Conservation (phyloP, 2,113 vertebrate genomes). For the Egretta garzetta region DNA sequence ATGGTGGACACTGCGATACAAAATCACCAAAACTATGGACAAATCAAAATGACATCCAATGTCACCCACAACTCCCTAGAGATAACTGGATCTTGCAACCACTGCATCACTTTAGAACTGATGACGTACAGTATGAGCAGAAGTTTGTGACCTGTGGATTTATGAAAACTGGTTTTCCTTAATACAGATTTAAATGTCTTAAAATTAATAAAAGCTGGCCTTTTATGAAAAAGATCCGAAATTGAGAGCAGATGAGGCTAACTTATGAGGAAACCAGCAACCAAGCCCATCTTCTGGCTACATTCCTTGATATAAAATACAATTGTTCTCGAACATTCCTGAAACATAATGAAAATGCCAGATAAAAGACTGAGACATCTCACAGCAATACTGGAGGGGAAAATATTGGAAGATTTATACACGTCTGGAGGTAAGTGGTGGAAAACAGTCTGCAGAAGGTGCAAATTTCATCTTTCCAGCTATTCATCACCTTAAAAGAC, state of each 20-base stretch:
- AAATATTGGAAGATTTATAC: slow-evolving; percentile 23
- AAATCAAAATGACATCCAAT: background rate
- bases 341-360: background rate
- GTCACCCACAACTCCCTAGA: background rate
- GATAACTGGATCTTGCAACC: too few species aligned
- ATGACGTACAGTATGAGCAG: rapidly evolving
- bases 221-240: background rate
- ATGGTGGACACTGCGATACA: background rate
- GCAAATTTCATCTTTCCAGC: slow-evolving; percentile 49
- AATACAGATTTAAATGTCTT: background rate
- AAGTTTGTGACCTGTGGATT: background rate
- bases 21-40: background rate
- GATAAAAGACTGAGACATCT: background rate
- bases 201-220: background rate
- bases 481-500: slow-evolving; percentile 66
- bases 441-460: slow-evolving; percentile 28
- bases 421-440: background rate
- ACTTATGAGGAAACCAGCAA: background rate
- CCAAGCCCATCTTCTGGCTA: background rate
- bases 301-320: background rate
- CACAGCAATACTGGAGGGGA: background rate
- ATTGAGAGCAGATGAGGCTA: background rate
- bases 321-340: background rate
- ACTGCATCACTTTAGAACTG: rapidly evolving
- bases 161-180: background rate